Conservation (phyloP, 2,113 vertebrate species). For the Seriola dumerili region DNA sequence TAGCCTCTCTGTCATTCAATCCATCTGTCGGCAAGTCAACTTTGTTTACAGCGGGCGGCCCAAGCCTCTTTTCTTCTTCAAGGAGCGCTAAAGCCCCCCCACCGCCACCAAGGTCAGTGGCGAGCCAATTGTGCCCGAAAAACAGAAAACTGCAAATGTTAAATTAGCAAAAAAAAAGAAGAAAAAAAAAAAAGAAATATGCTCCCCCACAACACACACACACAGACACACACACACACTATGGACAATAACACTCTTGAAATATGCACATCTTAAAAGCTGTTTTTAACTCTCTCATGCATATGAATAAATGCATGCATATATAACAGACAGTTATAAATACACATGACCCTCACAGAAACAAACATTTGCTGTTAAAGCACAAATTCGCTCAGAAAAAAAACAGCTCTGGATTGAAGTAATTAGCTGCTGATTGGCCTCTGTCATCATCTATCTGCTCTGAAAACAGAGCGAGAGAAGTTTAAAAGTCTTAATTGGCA, state of each 20-base stretch:
- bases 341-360: conserved; percentile 43
- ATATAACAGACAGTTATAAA: conserved; percentile 41
- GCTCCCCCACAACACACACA: no score
- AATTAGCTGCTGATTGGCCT: conserved; percentile 77
- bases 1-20: conserved; percentile 99
- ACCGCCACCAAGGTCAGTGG: conserved; percentile 83
- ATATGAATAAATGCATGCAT: conserved; percentile 36
- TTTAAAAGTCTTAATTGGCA: conserved; percentile 80
- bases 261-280: conserved; percentile 27
- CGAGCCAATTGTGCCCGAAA: conserved; percentile 62
- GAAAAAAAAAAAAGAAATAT: background rate
- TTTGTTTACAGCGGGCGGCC: conserved; percentile 99
- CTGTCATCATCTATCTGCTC: conserved; percentile 67
- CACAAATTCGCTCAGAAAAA: conserved; percentile 58
- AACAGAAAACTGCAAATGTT: conserved; percentile 63
- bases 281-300: conserved; percentile 9
- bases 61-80: conserved; percentile 96
- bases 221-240: background rate
- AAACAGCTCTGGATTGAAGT: conserved; percentile 47
- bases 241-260: conserved; percentile 24
- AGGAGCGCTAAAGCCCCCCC: conserved; percentile 94
- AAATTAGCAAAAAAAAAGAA: conserved; percentile 34
- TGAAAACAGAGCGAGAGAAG: conserved; percentile 62
- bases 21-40: conserved; percentile 99
- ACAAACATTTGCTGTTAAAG: conserved; percentile 44